A percentile compares a stretch with the other conserved stretches of the same genome.
These are phyloP conservation scores for Dinomys branickii DNA, from an alignment of 2,113 vertebrate species.

Conservation along the genomic window DNA sequence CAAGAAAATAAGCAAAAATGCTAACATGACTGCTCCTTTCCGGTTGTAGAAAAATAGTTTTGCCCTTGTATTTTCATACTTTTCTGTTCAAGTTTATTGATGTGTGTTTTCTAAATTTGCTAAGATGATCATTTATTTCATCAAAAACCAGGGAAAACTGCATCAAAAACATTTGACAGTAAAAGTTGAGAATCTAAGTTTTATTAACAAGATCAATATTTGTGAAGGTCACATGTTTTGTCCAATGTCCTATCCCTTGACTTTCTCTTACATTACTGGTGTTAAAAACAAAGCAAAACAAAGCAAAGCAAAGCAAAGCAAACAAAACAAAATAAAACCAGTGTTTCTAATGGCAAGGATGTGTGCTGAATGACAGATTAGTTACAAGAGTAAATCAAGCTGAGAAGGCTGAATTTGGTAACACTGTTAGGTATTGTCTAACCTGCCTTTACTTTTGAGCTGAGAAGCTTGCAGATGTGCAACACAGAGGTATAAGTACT, in stretches of 20 bases:
- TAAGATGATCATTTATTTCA: neutral
- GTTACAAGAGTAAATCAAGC: constrained; percentile 21
- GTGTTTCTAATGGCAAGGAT: constrained; percentile 29
- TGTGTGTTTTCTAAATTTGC: constrained; percentile 17
- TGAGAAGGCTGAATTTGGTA: neutral
- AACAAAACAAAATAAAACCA: neutral
- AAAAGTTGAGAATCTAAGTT: constrained; percentile 23
- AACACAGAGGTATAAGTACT: neutral
- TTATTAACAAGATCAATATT: neutral
- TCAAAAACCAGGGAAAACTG: neutral
- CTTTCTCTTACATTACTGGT: neutral
- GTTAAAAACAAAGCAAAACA: neutral
- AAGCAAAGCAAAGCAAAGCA: neutral
- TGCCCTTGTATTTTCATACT: neutral
- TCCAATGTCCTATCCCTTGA: neutral
- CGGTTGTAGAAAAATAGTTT: neutral
- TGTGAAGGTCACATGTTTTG: neutral
- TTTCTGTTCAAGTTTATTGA: neutral
- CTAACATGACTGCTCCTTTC: neutral
- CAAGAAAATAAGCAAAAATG: constrained; percentile 1
- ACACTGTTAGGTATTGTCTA: neutral
- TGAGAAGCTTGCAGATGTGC: neutral
- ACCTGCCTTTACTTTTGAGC: neutral
- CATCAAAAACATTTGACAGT: neutral
- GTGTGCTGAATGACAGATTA: neutral